These are phyloP conservation scores for Phylloscopus trochilus DNA, from an alignment of 2,113 vertebrate genomes.

Conservation along the genomic window DNA sequence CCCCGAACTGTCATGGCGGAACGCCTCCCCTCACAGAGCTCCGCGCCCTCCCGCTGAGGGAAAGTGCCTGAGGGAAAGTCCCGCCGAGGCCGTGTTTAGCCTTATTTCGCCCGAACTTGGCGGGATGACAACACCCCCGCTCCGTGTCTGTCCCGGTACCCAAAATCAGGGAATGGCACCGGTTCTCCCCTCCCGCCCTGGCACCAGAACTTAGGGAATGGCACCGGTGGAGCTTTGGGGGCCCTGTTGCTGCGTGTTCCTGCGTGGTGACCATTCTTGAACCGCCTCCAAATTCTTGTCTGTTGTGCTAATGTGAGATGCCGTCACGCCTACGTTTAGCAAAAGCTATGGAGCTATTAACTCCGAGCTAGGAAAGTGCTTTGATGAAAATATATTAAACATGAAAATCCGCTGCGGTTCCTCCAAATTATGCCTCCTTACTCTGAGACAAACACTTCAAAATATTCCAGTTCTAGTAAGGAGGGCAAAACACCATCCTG, in stretches of 20 bases:
- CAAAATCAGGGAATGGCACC: not conserved
- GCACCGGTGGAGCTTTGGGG: not conserved
- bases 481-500: not conserved
- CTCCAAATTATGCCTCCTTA: not conserved
- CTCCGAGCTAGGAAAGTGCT: not conserved
- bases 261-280: conserved; percentile 27
- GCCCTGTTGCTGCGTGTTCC: not conserved
- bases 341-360: conserved; percentile 1
- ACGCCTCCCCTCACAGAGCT: fast-evolving
- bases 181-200: not conserved
- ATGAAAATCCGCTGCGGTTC: not conserved
- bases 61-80: not conserved
- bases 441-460: not conserved
- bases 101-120: not conserved
- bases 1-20: not conserved
- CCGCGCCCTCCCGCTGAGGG: not conserved
- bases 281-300: conserved; percentile 34
- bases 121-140: not conserved
- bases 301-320: conserved; percentile 46
- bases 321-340: conserved; percentile 41
- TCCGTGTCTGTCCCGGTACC: not conserved
- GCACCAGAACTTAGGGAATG: not conserved
- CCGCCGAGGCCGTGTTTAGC: not conserved
- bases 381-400: not conserved
- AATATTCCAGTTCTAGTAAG: not conserved